Base-by-base conservation (phyloP, 1,140 invertebrate species). In the Trichonephila clavata region DNA sequence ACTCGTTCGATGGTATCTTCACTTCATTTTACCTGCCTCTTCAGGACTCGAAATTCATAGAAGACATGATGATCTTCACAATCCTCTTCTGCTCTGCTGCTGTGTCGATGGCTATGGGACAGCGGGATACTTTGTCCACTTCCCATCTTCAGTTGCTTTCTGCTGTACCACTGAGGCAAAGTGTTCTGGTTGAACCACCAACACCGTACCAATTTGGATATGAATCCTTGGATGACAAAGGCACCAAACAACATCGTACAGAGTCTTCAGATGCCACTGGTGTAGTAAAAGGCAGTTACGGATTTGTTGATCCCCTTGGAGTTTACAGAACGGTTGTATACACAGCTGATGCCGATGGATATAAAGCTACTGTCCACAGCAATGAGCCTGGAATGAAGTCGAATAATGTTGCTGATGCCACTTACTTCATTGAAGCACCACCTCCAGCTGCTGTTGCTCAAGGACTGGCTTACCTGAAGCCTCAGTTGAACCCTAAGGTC, bases 351-450 rank as follows among this genome's bases (percentile, higher is more conserved):
- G 90, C 92, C 4, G 94, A 71, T 68, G 94, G 94, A 3, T 94
- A 94, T 88, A 84, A 83, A 50, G 94, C 94, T 63, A 39, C 57
- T 24, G 93, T 94, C 32, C 68, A 86, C 43, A 94, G 59, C 81
- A 94, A 94, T 43, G 94, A 94, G 39, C 94, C 93, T 32, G 94
- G 94, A 88, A 89, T 84, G 10, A 80, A 68, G 1, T 65, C 71
- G 13, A 93, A 94, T 2, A 92, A 94, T 61, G 60, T 93, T 60
- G 94, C 93, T 20, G 94, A 93, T 61, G 94, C 92, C 96, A 97
- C 94, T 96, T 97, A 94, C 97, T 97, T 65, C 39, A 24, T 84
- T 13, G 81, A 92, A 39, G 32, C 71, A 13, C 77, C 81, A 24
- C 90, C 90, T n/a, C 60, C 61, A 43, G 61, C 60, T 43, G 86